Evolutionary conservation across 2,113 vertebrate species (phyloP).

Genomic region (Chionomys nivalis): DNA sequence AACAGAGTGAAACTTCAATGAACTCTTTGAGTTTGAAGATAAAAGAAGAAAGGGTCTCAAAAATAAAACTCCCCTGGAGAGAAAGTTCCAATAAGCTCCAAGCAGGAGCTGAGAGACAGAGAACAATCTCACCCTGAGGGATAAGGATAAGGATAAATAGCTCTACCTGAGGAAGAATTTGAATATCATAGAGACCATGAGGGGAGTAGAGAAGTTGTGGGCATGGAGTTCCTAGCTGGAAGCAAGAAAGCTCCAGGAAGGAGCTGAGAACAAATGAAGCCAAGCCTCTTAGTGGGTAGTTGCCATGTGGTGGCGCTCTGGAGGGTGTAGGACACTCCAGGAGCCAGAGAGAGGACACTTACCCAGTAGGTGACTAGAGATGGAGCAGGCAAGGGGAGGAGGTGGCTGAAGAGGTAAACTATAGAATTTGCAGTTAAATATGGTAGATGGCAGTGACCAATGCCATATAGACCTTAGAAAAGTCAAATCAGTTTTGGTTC

Average conservation of each 20-base stretch:
- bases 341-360: not conserved
- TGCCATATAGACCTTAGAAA: not conserved
- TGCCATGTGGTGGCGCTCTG: not conserved
- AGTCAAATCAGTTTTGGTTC: not conserved
- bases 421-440: not conserved
- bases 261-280: not conserved
- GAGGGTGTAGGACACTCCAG: too few relatives aligned
- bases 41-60: not conserved
- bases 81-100: not conserved
- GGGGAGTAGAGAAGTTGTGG: not conserved
- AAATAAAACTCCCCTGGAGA: not conserved
- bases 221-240: not conserved
- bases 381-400: not conserved
- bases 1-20: not conserved
- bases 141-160: not conserved
- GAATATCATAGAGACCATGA: not conserved
- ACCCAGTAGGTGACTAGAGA: not conserved
- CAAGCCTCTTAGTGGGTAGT: not conserved
- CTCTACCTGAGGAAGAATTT: not conserved
- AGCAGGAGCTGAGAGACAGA: not conserved
- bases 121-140: not conserved
- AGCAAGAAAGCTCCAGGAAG: not conserved
- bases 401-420: not conserved
- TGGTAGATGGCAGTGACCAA: not conserved
- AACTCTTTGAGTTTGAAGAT: not conserved